phyloP scores from a whole-genome alignment of 2,113 vertebrate species.

The Cephalopterus ornatus region DNA sequence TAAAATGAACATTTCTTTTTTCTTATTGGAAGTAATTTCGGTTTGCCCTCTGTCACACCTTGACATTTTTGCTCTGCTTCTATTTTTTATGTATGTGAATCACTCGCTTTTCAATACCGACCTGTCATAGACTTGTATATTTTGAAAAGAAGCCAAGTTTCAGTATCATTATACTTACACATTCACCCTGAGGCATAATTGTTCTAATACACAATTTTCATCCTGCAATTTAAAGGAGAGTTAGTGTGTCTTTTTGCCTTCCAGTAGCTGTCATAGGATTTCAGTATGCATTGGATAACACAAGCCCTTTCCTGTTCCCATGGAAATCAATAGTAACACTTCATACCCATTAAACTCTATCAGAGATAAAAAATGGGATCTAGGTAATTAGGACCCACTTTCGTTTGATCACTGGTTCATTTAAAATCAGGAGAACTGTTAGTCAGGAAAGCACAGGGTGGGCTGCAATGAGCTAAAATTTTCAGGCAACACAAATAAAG shows the following conservation, averaged over 20 bases:
- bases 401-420: neutral
- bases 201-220: constrained; percentile 54
- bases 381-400: neutral
- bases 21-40: neutral
- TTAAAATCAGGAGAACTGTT: neutral
- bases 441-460: neutral
- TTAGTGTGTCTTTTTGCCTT: constrained; percentile 33
- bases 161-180: constrained; percentile 51
- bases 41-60: constrained; percentile 27
- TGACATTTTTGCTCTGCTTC: constrained; percentile 49
- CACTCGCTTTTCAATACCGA: constrained; percentile 16
- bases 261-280: constrained; percentile 21
- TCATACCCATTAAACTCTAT: neutral
- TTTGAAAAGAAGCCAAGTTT: constrained; percentile 55
- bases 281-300: neutral
- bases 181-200: constrained; percentile 59
- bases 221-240: constrained; percentile 45
- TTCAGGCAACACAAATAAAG: neutral
- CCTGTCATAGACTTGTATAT: constrained; percentile 35
- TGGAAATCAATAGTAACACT: constrained; percentile 41
- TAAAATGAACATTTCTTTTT: neutral
- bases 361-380: neutral
- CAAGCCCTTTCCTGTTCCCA: constrained; percentile 15
- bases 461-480: neutral
- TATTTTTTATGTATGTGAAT: constrained; percentile 3